Base-by-base conservation (phyloP, 2,888 invertebrate species). In the Urechis unicinctus region DNA sequence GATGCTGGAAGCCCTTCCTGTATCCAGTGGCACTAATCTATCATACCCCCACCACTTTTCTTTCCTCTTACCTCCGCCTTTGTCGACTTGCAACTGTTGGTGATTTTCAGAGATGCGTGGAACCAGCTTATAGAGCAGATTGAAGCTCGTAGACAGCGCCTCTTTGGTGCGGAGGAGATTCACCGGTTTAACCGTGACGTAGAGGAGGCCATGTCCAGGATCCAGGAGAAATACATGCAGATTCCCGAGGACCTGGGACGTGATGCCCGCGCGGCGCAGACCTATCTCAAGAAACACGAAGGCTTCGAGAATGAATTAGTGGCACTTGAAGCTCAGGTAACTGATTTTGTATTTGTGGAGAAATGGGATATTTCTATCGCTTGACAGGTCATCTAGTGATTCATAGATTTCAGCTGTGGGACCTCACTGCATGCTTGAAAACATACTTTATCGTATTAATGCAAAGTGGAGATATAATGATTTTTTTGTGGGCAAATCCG, bases 111-210 rank as follows among this genome's bases (percentile, higher is more conserved):
- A 45, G 66, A 73, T 42, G 64, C 75, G 3, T 98, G 97, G 96
- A 87, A 89, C 62, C 86, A 88, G 47, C 84, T 97, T 0, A 82
- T 93, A 50, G 88, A 90, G 51, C 86, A 91, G 72, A 88, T 96
- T 57, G 88, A 88, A 66, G 86, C 88, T 50, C 85, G 96, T 17
- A 91, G 91, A 62, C 85, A 88, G 60, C 87, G 92, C 44, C 81
- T 98, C 42, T 86, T 88, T 72, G 96, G 93, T 0, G 97, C 97
- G 1, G 95, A 91, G 9, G 94, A 96, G 81, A 92, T 97, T 64
- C 97, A 97, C 79, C 85, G 94, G 54, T 97, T 95, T 84, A 96
- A 97, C 80, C 85, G 95, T 53, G 96, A 96, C 79, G 92, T 90
- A 1, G 90, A 88, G 25, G 95, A 96, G 72, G 88, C 93, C 1